A percentile compares a stretch with the other conserved stretches of the same genome.
Evolutionary conservation across 2,888 invertebrate genomes (phyloP).

Genomic region (Eretmocerus hayati): DNA sequence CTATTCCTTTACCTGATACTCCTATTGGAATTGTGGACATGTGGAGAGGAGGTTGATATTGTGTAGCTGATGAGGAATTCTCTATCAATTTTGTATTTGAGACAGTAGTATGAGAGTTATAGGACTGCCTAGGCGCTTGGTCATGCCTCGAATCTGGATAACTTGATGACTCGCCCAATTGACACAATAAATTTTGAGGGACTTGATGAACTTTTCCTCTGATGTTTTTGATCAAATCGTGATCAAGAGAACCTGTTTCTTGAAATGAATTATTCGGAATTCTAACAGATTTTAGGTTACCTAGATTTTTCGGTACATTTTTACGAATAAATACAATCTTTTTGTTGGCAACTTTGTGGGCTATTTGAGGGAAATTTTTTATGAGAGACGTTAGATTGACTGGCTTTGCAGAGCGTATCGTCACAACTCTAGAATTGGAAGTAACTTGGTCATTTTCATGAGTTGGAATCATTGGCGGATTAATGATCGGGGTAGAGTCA

Average conservation of each 20-base stretch:
- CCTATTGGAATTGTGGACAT: not conserved
- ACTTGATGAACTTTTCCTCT: not conserved
- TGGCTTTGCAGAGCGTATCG: slow-evolving; percentile 5
- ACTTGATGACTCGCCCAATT: not conserved
- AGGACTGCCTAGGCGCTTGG: not conserved
- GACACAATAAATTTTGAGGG: not conserved
- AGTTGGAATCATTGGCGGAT: not conserved
- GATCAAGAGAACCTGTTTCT: too few species aligned
- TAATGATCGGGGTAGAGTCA: not conserved
- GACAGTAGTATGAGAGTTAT: not conserved
- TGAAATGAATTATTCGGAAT: not conserved
- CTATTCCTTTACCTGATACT: not conserved
- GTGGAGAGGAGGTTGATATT: too few species aligned
- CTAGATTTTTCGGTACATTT: not conserved
- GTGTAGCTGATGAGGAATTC: too few species aligned
- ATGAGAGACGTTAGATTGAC: slow-evolving; percentile 8
- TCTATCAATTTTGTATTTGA: not conserved
- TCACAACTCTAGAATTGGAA: not conserved
- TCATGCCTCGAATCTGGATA: not conserved
- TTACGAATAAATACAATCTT: slow-evolving; percentile 9
- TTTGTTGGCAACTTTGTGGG: slow-evolving; percentile 7
- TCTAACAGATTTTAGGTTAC: not conserved
- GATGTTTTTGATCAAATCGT: not conserved
- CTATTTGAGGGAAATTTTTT: slow-evolving; percentile 7
- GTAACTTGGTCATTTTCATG: not conserved